These are phyloP conservation scores for Amphipoea oculea DNA, from an alignment of 2,888 invertebrate genomes.

Conservation along the genomic window DNA sequence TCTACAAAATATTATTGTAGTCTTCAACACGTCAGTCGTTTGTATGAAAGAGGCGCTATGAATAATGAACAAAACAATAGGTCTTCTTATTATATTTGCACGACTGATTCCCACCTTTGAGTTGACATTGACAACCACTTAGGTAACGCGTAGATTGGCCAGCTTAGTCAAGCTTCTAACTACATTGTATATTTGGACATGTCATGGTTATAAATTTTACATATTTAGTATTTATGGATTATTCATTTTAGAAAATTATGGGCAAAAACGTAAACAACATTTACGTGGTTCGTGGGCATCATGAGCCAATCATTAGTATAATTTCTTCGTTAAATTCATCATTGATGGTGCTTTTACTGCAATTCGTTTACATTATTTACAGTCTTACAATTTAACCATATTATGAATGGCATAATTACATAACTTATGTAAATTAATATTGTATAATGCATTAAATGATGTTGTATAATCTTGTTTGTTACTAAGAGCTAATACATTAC, in stretches of 20 bases:
- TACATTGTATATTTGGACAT: constrained; percentile 6
- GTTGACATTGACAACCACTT: constrained; percentile 37
- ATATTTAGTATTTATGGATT: constrained; percentile 12
- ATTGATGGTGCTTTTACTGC: background rate
- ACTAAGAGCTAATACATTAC: constrained; percentile 12
- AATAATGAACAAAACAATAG: constrained; percentile 26
- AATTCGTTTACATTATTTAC: constrained; percentile 17
- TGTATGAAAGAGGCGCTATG: background rate
- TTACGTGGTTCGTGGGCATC: background rate
- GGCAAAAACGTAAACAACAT: background rate
- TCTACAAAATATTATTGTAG: background rate
- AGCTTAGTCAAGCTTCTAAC: constrained; percentile 29
- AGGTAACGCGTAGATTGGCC: constrained; percentile 26
- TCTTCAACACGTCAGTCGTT: background rate
- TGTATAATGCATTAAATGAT: constrained; percentile 40
- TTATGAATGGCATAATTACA: constrained; percentile 15
- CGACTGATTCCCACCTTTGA: constrained; percentile 20
- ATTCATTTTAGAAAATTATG: constrained; percentile 14
- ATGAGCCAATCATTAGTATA: background rate
- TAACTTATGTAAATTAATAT: constrained; percentile 46
- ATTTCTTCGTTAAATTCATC: background rate
- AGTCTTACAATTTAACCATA: constrained; percentile 6
- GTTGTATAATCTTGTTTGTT: constrained; percentile 39
- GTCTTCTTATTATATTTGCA: constrained; percentile 10
- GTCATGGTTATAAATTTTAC: constrained; percentile 10